Conservation (phyloP, 2,113 vertebrate genomes). For the Chrysemys picta region DNA sequence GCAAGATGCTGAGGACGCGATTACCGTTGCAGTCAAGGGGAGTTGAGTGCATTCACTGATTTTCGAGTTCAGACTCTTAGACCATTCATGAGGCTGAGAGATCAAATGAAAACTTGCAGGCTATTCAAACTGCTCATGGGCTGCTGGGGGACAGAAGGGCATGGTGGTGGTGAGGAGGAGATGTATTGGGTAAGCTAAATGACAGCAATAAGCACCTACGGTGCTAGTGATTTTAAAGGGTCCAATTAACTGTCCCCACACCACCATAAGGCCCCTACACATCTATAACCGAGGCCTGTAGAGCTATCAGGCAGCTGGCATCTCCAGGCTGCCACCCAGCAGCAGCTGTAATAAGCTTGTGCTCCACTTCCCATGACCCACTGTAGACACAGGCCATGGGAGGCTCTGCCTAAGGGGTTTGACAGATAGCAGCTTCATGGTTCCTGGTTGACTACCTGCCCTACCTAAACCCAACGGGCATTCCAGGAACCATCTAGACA, state of each 20-base stretch:
- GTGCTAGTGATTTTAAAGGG: neutral
- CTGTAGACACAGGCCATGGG: neutral
- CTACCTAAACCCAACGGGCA: neutral
- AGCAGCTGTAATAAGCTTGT: neutral
- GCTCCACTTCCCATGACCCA: neutral
- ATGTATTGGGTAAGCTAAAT: fast-evolving
- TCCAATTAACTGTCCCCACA: neutral
- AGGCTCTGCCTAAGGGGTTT: neutral
- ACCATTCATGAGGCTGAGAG: neutral
- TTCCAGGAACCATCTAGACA: neutral
- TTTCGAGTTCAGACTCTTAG: neutral
- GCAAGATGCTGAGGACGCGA: neutral
- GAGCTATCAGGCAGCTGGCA: neutral
- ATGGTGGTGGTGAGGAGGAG: neutral
- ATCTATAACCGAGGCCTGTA: neutral
- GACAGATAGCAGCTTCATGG: neutral
- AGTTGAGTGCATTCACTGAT: neutral
- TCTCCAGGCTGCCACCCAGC: neutral
- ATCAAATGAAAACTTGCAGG: neutral
- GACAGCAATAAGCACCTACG: neutral
- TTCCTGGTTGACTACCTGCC: neutral
- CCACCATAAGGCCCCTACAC: neutral
- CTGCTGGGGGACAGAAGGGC: neutral
- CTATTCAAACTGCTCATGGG: neutral
- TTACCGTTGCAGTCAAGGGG: neutral